Percentiles rank a stretch among this genome's conserved stretches.
phyloP scores from a whole-genome alignment of 2,797 vertebrate species.

The Threskiornis aethiopicus region DNA sequence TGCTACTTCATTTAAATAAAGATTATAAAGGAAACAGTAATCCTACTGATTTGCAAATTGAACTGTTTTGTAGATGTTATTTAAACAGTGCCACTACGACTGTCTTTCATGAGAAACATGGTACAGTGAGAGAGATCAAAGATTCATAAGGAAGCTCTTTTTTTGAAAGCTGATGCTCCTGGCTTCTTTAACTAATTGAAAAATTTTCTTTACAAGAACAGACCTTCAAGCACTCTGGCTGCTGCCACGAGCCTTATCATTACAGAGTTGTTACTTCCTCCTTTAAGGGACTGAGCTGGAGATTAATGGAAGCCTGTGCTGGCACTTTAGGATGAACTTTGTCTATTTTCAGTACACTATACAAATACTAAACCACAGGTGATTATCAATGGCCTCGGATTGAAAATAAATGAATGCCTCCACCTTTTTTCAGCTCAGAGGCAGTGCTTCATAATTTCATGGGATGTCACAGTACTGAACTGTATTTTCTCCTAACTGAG shows the following conservation, averaged over 20 bases:
- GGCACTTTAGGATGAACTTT: slow-evolving; percentile 58
- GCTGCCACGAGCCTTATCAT: slow-evolving; percentile 66
- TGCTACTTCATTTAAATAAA: slow-evolving; percentile 58
- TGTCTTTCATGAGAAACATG: slow-evolving; percentile 65
- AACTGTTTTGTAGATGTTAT: slow-evolving; percentile 70
- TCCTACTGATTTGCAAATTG: slow-evolving; percentile 67
- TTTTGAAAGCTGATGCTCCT: slow-evolving; percentile 70
- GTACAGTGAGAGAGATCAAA: slow-evolving; percentile 72
- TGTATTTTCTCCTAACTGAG: not conserved
- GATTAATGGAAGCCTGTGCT: slow-evolving; percentile 64
- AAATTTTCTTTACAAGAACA: slow-evolving; percentile 76
- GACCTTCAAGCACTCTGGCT: slow-evolving; percentile 72
- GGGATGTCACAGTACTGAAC: not conserved
- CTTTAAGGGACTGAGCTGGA: slow-evolving; percentile 64
- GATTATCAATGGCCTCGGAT: slow-evolving; percentile 32
- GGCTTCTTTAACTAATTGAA: slow-evolving; percentile 79
- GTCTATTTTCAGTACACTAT: slow-evolving; percentile 23
- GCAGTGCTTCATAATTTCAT: not conserved
- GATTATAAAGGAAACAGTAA: slow-evolving; percentile 52
- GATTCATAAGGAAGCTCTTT: slow-evolving; percentile 68
- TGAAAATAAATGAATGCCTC: not conserved
- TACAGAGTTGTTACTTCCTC: slow-evolving; percentile 72
- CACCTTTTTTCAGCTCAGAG: not conserved
- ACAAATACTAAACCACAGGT: slow-evolving; percentile 42
- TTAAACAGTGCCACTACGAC: slow-evolving; percentile 48